A percentile compares a stretch with the other conserved stretches of the same genome.
These are phyloP conservation scores for Phortica variegata DNA, from an alignment of 1,140 invertebrate species.

Conservation along the genomic window DNA sequence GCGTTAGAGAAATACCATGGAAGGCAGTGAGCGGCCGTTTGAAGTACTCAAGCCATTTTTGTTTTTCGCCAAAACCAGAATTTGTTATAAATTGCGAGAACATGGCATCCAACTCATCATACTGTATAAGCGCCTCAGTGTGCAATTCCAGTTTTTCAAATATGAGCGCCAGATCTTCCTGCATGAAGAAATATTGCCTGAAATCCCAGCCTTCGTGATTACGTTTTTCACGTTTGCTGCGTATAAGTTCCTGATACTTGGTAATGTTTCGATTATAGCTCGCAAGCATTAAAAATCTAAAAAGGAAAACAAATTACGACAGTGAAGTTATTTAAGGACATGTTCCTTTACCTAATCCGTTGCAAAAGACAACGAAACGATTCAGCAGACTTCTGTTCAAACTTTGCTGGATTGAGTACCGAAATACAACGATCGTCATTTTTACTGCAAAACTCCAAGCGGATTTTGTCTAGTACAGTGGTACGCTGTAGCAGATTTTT, in stretches of 20 bases:
- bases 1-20: constrained; percentile 76
- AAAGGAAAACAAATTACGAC: neutral
- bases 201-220: constrained; percentile 93
- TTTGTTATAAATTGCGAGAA: constrained; percentile 96
- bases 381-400: constrained; percentile 83
- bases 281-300: constrained; percentile 76
- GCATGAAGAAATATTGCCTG: constrained; percentile 87
- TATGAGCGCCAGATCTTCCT: constrained; percentile 94
- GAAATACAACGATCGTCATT: constrained; percentile 86
- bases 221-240: constrained; percentile 83
- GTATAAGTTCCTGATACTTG: constrained; percentile 88
- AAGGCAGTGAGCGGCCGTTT: constrained; percentile 76
- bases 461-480: constrained; percentile 92
- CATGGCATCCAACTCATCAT: constrained; percentile 95
- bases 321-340: neutral
- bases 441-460: constrained; percentile 89
- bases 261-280: constrained; percentile 84
- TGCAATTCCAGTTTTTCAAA: constrained; percentile 91
- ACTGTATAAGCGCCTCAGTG: constrained; percentile 94
- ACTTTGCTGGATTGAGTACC: constrained; percentile 85
- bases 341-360: constrained; percentile 61
- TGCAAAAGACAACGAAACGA: constrained; percentile 84
- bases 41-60: constrained; percentile 78
- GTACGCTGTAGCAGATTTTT: constrained; percentile 91
- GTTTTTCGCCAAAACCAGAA: constrained; percentile 79